phyloP scores from a whole-genome alignment of 2,888 invertebrate genomes.

The Griposia aprilina region DNA sequence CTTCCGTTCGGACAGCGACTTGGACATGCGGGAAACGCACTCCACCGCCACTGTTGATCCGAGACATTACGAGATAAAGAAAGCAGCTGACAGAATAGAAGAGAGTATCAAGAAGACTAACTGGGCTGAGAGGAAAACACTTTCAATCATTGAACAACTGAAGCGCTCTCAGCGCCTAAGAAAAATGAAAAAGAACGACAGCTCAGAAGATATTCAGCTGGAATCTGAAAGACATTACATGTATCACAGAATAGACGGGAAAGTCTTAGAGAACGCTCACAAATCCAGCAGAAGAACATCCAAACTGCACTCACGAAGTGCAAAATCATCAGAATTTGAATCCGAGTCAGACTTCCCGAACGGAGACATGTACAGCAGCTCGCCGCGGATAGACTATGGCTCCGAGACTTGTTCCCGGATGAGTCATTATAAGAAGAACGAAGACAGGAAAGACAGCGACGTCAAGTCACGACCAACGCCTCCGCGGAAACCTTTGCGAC shows the following conservation, averaged over 20 bases:
- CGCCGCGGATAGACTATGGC: conserved; percentile 89
- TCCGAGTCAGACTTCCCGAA: conserved; percentile 92
- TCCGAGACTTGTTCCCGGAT: conserved; percentile 90
- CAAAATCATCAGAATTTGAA: conserved; percentile 94
- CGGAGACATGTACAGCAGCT: conserved; percentile 84
- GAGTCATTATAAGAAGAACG: conserved; percentile 85
- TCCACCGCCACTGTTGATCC: conserved; percentile 74
- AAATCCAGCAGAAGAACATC: conserved; percentile 88
- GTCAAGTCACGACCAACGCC: conserved; percentile 93
- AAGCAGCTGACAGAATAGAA: conserved; percentile 85
- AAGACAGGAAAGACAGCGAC: conserved; percentile 81
- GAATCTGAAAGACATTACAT: conserved; percentile 87
- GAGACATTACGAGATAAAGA: conserved; percentile 81
- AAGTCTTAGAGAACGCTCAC: conserved; percentile 89
- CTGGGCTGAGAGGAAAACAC: conserved; percentile 88
- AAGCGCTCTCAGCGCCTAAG: conserved; percentile 86
- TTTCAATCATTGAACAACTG: conserved; percentile 87
- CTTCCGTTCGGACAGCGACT: conserved; percentile 84
- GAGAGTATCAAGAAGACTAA: conserved; percentile 89
- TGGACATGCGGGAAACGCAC: conserved; percentile 78
- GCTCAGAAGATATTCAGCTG: conserved; percentile 86
- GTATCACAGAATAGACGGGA: conserved; percentile 88
- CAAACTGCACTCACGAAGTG: conserved; percentile 90
- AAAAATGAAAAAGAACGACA: conserved; percentile 84
- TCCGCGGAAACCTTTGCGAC: conserved; percentile 95